Percentiles rank a stretch among this genome's conserved stretches.
Evolutionary conservation across 2,113 vertebrate genomes (phyloP).

Genomic region (Epinephelus fuscoguttatus): DNA sequence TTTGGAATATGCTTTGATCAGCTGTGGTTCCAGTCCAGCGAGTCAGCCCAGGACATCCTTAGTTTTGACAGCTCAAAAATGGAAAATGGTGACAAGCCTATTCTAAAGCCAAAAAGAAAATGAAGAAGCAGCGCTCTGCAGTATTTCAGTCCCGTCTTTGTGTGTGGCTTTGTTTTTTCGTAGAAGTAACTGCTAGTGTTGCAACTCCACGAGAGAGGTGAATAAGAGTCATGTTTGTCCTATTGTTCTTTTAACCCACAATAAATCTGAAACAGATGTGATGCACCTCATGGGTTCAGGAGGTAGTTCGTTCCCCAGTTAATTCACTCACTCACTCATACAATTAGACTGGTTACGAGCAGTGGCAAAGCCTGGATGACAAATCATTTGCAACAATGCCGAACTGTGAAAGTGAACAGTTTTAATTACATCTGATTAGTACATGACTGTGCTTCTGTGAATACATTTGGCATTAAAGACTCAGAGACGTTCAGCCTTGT

Average conservation of each 20-base stretch:
- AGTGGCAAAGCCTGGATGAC: background rate
- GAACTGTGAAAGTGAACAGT: background rate
- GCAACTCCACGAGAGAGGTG: background rate
- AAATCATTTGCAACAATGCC: background rate
- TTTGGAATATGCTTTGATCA: slow-evolving; percentile 21
- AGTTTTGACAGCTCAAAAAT: background rate
- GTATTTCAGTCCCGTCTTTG: background rate
- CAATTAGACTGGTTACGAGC: background rate
- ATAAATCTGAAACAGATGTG: background rate
- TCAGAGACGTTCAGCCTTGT: too few species aligned
- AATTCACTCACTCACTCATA: background rate
- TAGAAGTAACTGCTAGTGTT: background rate
- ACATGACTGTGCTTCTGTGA: background rate
- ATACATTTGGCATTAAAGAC: background rate
- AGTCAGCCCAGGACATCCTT: background rate
- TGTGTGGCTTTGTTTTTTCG: slow-evolving; percentile 4
- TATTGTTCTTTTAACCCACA: background rate
- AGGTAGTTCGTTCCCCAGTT: background rate
- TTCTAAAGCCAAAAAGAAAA: background rate
- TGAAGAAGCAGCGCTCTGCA: background rate
- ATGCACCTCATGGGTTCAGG: background rate
- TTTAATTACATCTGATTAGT: background rate
- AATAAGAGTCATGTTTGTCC: background rate
- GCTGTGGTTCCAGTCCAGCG: background rate
- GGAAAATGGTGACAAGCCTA: background rate